phyloP scores from a whole-genome alignment of 2,797 vertebrate genomes.

The Euphonia xanthogaster region DNA sequence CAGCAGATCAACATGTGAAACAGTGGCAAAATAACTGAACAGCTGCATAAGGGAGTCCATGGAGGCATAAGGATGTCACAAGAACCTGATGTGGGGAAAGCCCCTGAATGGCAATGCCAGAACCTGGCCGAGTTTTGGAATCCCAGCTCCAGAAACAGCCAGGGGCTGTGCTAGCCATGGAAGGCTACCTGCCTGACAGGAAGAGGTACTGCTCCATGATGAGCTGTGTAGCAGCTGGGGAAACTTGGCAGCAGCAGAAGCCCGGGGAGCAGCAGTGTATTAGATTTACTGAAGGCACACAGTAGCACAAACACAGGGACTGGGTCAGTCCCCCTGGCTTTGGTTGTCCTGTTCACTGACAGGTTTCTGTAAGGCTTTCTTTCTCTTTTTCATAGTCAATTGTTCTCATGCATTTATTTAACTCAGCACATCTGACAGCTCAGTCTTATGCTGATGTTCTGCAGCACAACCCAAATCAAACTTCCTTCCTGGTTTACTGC shows the following conservation, averaged over 20 bases:
- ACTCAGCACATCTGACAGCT: not conserved
- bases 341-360: fast-evolving
- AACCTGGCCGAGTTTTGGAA: fast-evolving
- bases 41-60: not conserved
- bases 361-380: not conserved
- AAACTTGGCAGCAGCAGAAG: not conserved
- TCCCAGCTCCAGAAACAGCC: not conserved
- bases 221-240: not conserved
- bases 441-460: not conserved
- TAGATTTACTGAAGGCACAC: not conserved
- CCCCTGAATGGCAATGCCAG: not conserved
- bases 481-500: not conserved
- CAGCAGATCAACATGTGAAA: not conserved
- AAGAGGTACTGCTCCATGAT: not conserved
- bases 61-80: too few species aligned
- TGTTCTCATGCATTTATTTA: not conserved
- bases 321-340: not conserved
- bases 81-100: not conserved
- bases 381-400: too few species aligned
- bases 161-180: not conserved
- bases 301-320: not conserved
- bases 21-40: not conserved
- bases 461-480: not conserved
- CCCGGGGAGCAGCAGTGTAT: not conserved
- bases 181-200: not conserved